Evolutionary conservation across 2,888 invertebrate genomes (phyloP), one percentile per base, ranked within the genome.

Genomic region (Anoplius nigerrimus): DNA sequence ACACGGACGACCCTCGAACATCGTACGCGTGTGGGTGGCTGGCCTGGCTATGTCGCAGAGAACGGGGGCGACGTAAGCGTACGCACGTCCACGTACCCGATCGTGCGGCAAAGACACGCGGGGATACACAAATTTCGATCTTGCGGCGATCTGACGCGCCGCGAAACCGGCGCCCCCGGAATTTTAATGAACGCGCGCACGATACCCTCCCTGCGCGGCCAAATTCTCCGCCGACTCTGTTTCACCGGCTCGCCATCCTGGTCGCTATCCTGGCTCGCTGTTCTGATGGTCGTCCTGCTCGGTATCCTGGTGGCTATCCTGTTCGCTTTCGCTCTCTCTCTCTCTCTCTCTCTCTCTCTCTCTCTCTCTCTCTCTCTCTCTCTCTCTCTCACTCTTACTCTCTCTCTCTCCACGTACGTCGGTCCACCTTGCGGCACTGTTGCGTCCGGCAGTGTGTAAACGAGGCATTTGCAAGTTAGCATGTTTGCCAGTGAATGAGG

Each of bases 101-200:
- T 74, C 71, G 67, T 69, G 74, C 68, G 57, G 54, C 68, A 66
- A 48, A 53, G 69, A 78, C 75, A 72, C 61, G 55, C 65, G 64
- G 57, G 62, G 71, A 72, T 66, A 78, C 71, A 79, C 79, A 66
- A 72, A 74, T 78, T 74, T 71, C 62, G 69, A 57, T 64, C 56
- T 45, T 52, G n/a, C 52, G 53, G 24, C 43, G 65, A 48, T 58
- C 54, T 56, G 48, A 27, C 60, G 65, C 55, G 51, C 54, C 53
- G 21, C 24, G 16, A n/a, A 43, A 21, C 27, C 52, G 27, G 48
- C 43, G 48, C 52, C 61, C 53, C 57, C 60, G 45, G 66, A 70
- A 70, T 70, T 70, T 70, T 66, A 66, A 70, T 62, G 62, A 67
- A 62, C 59, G 46, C 18, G 46, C 18, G 45, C 55, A 60, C 34